These are phyloP conservation scores for Athalia rosae DNA, from an alignment of 2,888 invertebrate species.

Conservation along the genomic window DNA sequence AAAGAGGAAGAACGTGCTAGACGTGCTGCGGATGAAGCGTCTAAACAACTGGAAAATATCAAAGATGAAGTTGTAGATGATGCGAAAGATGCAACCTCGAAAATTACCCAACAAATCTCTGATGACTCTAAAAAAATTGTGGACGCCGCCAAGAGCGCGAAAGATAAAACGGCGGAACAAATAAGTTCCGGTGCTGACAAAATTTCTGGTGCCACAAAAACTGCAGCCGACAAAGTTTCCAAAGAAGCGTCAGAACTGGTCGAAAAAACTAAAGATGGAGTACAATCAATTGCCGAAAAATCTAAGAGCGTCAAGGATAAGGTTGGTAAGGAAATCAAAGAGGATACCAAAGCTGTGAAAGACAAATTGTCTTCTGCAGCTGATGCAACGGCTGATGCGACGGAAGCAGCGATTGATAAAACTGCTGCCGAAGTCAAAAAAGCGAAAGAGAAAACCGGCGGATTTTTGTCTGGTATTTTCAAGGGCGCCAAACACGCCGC, in stretches of 20 bases:
- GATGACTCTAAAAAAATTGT: constrained; percentile 74
- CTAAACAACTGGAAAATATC: constrained; percentile 43
- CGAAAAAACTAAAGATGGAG: constrained; percentile 23
- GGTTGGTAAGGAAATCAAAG: constrained; percentile 52
- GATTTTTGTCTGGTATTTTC: constrained; percentile 58
- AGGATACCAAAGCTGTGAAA: constrained; percentile 48
- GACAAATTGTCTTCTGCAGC: constrained; percentile 52
- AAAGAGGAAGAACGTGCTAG: constrained; percentile 52
- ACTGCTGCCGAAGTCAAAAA: constrained; percentile 53
- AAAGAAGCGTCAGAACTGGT: constrained; percentile 38
- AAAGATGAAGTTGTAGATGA: constrained; percentile 45
- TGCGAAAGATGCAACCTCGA: constrained; percentile 40
- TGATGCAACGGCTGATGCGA: constrained; percentile 46
- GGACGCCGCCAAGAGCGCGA: constrained; percentile 75
- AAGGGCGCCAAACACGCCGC: constrained; percentile 54
- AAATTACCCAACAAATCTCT: constrained; percentile 70
- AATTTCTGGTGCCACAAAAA: constrained; percentile 27
- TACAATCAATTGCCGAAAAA: constrained; percentile 35
- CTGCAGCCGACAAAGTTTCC: constrained; percentile 24
- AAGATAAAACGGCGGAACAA: constrained; percentile 62
- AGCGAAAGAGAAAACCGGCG: constrained; percentile 56
- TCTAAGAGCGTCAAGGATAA: constrained; percentile 48
- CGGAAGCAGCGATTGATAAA: constrained; percentile 47
- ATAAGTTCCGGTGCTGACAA: constrained; percentile 20
- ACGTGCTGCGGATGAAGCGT: constrained; percentile 49